Evolutionary conservation across 1,140 invertebrate genomes (phyloP).

Genomic region (Cryptotermes secundus): DNA sequence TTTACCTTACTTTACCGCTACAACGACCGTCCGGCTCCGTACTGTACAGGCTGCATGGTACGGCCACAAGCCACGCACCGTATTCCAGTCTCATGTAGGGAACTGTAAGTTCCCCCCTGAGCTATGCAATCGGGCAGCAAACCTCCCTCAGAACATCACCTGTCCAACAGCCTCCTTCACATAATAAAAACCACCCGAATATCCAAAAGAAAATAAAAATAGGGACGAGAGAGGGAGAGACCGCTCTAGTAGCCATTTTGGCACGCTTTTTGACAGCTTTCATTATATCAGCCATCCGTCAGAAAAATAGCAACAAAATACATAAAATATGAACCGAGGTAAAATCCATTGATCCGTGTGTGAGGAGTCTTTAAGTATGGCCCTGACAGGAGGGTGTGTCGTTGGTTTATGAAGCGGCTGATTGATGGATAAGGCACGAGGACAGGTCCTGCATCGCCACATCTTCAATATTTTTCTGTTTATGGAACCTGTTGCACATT

Average conservation of each 20-base stretch:
- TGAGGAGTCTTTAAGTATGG: background rate
- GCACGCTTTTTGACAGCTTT: slow-evolving; percentile 15
- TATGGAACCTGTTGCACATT: too few species aligned
- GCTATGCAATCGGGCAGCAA: background rate
- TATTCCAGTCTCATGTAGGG: background rate
- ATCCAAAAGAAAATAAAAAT: background rate
- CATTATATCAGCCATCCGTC: slow-evolving; percentile 14
- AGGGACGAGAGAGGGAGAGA: background rate
- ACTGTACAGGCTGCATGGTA: too few species aligned
- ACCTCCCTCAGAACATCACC: background rate
- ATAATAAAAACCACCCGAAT: background rate
- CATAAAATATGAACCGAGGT: slow-evolving; percentile 9
- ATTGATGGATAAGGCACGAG: slow-evolving; percentile 18
- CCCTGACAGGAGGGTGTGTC: background rate
- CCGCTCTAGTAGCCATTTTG: background rate
- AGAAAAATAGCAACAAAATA: slow-evolving; percentile 18
- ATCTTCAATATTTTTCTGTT: too few species aligned
- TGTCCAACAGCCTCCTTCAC: background rate
- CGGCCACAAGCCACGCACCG: background rate
- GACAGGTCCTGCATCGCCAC: background rate
- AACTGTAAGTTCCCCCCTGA: background rate
- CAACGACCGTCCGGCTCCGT: too few species aligned
- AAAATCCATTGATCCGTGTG: background rate
- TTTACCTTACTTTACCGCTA: too few species aligned
- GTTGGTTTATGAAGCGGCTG: background rate